phyloP scores from a whole-genome alignment of 1,140 invertebrate genomes.

The Drosophila tropicalis region DNA sequence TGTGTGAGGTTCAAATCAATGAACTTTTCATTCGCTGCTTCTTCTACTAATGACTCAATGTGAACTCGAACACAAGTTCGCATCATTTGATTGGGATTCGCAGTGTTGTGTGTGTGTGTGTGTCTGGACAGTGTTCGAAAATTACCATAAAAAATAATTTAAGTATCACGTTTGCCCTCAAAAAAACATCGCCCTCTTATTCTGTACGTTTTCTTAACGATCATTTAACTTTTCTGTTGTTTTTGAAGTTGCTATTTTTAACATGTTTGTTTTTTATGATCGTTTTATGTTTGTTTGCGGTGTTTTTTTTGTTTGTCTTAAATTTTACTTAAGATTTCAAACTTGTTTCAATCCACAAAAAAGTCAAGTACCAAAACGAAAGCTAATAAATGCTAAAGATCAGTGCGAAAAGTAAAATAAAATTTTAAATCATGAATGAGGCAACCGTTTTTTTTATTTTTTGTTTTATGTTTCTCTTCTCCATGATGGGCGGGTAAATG shows the following conservation, averaged over 20 bases:
- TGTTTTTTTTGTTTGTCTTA: conserved; percentile 36
- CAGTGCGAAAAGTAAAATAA: conserved; percentile 30
- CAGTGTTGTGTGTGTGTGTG: conserved; percentile 31
- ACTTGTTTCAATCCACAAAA: conserved; percentile 48
- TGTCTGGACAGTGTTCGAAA: conserved; percentile 24
- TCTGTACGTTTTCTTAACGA: conserved; percentile 6
- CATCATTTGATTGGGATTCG: conserved; percentile 38
- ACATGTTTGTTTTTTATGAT: conserved; percentile 34
- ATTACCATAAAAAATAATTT: conserved; percentile 62
- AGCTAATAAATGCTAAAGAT: conserved; percentile 65
- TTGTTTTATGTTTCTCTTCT: not conserved
- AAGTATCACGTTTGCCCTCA: conserved; percentile 69
- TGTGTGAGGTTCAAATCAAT: conserved; percentile 37
- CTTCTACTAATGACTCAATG: conserved; percentile 11
- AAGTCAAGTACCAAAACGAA: conserved; percentile 48
- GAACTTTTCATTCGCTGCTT: conserved; percentile 34
- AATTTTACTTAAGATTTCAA: conserved; percentile 31
- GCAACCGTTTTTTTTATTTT: not conserved
- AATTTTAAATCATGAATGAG: conserved; percentile 19
- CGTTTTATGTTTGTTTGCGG: conserved; percentile 51
- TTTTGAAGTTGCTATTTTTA: conserved; percentile 47
- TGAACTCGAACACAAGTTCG: conserved; percentile 20
- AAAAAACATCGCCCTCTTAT: conserved; percentile 34
- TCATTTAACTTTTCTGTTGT: conserved; percentile 16
- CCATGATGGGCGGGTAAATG: conserved; percentile 12